Base-by-base conservation (phyloP, 2,888 invertebrate species). In the Pseudococcus viburni region DNA sequence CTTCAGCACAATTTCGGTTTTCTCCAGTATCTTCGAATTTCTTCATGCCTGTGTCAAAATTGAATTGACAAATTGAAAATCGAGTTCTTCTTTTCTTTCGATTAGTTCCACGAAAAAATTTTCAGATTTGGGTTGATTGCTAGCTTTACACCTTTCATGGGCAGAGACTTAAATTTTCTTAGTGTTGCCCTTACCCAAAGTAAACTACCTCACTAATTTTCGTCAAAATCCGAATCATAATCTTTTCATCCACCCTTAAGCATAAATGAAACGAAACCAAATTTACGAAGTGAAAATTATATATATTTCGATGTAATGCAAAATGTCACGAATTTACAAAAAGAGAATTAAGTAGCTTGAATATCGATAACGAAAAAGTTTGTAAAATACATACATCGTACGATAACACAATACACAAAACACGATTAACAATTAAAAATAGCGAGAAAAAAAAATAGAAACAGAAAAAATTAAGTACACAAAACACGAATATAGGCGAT, bases 281-380 rank as follows among this genome's bases (percentile, higher is more conserved):
- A 64, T 22, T 17, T 64, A 64, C 64, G 64, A 64, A 73, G 33
- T 73, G 80, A 83, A 83, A 83, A 83, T 83, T 83, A 83, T 46
- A 83, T 83, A 83, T 83, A 83, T 83, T 83, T 83, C 80, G 80
- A 83, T 83, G 80, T 83, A 83, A 83, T 83, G 80, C 46, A 83
- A 83, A 83, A 83, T 77, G 80, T 83, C 80, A 83, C 80, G 33
- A 83, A 83, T 83, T 83, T 83, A 83, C 46, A 83, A 83, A 83
- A 46, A 46, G 33, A 83, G 33, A 83, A 83, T 83, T 83, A 83
- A 83, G 80, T 83, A 83, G 80, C 80, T 39, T 77, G 77, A 83
- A 83, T 83, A 42, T 83, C 80, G 80, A 83, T 83, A 83, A 83
- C 80, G 46, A 83, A 83, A 83, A 83, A 19, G 9, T 64, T 83